A percentile compares a stretch with the other conserved stretches of the same genome.
phyloP scores from a whole-genome alignment of 2,888 invertebrate species.

The Odontomyia ornata region DNA sequence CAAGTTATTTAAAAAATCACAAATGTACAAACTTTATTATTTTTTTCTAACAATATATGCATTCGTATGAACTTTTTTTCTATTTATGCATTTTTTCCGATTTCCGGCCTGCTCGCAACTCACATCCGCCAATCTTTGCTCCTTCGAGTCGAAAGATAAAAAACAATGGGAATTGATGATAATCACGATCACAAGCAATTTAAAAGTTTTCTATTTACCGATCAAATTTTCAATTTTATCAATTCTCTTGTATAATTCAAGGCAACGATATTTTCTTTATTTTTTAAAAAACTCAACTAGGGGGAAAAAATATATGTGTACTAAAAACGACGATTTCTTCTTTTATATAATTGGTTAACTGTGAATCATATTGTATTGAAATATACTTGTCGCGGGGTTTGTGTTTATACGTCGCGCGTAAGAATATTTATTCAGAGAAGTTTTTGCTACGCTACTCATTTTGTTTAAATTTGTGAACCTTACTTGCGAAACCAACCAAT shows the following conservation, averaged over 20 bases:
- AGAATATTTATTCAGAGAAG: slow-evolving; percentile 28
- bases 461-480: no score
- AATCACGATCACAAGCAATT: not conserved
- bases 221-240: not conserved
- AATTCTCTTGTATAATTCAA: slow-evolving; percentile 21
- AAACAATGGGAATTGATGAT: slow-evolving; percentile 6
- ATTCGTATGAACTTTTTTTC: slow-evolving; percentile 40
- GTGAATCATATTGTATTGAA: slow-evolving; percentile 33
- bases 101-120: slow-evolving; percentile 6
- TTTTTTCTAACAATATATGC: slow-evolving; percentile 47
- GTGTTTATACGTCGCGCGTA: not conserved
- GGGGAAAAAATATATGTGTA: slow-evolving; percentile 23
- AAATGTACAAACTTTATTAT: slow-evolving; percentile 49
- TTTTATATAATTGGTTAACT: slow-evolving; percentile 36
- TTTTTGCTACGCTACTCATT: not conserved
- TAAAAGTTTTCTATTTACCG: not conserved
- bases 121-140: not conserved
- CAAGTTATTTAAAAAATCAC: slow-evolving; percentile 33
- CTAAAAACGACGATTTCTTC: slow-evolving; percentile 30
- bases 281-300: slow-evolving; percentile 25
- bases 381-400: slow-evolving; percentile 2
- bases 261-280: slow-evolving; percentile 26
- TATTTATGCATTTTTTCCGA: slow-evolving; percentile 17
- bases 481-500: not conserved
- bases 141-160: not conserved